These are phyloP conservation scores for Phyto melanocephala DNA, from an alignment of 2,888 invertebrate species.

Conservation along the genomic window DNA sequence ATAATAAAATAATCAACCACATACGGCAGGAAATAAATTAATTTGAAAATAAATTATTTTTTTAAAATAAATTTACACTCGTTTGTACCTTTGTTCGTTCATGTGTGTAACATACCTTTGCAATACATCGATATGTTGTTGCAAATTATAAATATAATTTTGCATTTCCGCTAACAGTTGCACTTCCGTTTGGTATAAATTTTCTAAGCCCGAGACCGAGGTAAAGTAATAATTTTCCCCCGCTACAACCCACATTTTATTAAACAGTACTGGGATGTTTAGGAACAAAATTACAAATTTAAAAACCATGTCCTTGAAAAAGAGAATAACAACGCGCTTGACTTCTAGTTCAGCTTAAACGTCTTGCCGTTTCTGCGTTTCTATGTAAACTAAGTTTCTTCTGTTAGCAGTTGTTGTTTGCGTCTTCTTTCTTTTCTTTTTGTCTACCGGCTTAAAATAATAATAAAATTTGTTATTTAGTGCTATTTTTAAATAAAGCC, in stretches of 20 bases:
- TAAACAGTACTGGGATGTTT: neutral
- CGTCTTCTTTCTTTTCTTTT: constrained; percentile 1
- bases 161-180: constrained; percentile 72
- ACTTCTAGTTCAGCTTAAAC: neutral
- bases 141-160: constrained; percentile 71
- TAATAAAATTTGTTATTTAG: constrained; percentile 27
- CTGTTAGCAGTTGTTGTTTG: constrained; percentile 13
- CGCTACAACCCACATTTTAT: neutral
- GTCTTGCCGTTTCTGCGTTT: constrained; percentile 40
- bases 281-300: neutral
- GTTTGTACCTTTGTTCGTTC: neutral
- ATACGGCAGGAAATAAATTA: neutral
- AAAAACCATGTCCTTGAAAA: constrained; percentile 34
- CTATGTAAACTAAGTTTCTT: constrained; percentile 44
- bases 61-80: neutral
- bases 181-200: constrained; percentile 72
- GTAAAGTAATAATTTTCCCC: constrained; percentile 71
- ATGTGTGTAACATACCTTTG: constrained; percentile 68
- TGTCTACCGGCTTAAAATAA: constrained; percentile 31
- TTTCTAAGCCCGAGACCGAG: constrained; percentile 72
- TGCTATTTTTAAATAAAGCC: constrained; percentile 14
- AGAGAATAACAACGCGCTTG: neutral
- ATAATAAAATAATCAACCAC: constrained; percentile 21
- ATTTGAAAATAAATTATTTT: neutral
- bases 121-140: constrained; percentile 70